Evolutionary conservation across 1,140 invertebrate genomes (phyloP).

Genomic region (Doryteuthis pealeii): DNA sequence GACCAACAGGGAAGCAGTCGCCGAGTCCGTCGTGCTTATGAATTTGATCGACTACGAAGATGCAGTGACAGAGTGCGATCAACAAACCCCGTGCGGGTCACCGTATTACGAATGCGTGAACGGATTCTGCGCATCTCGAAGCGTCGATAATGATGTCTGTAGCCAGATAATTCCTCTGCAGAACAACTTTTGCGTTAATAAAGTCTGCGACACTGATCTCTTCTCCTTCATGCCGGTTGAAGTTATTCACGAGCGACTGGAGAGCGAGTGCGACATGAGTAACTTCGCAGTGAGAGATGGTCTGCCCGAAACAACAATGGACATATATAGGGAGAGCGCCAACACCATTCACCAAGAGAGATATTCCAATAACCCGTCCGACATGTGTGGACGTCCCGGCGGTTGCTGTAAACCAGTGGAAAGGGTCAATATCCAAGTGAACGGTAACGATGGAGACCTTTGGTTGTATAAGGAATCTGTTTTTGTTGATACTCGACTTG

Average conservation of each 20-base stretch:
- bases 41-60: conserved; percentile 30
- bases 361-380: background rate
- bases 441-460: background rate
- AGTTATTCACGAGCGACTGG: background rate
- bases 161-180: background rate
- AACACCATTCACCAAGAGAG: background rate
- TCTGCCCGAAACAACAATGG: background rate
- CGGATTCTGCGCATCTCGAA: background rate
- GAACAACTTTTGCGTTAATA: conserved; percentile 9
- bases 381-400: background rate
- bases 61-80: conserved; percentile 28
- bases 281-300: background rate
- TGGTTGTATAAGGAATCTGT: background rate
- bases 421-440: background rate
- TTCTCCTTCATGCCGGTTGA: background rate
- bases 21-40: conserved; percentile 36
- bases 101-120: conserved; percentile 5
- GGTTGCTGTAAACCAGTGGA: conserved; percentile 4
- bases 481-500: background rate
- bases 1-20: conserved; percentile 38
- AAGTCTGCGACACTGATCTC: background rate
- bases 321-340: background rate
- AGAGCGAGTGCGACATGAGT: background rate
- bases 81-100: background rate
- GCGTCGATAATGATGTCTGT: background rate